Evolutionary conservation across 2,113 vertebrate species (phyloP).

Genomic region (Odobenus rosmarus): DNA sequence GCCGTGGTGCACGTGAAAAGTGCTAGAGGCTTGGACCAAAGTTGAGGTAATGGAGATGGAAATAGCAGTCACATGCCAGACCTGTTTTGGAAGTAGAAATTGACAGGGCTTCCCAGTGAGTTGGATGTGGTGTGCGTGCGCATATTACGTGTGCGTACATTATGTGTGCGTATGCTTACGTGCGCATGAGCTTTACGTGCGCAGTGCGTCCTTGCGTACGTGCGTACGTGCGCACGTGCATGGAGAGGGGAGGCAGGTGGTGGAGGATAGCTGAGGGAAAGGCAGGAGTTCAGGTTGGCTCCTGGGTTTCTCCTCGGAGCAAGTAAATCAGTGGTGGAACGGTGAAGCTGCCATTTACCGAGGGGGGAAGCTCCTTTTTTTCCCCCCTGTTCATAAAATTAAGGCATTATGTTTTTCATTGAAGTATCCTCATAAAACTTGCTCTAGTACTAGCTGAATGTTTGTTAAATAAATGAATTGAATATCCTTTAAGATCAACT

Average conservation of each 20-base stretch:
- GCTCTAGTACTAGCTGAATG: neutral
- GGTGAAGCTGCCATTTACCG: neutral
- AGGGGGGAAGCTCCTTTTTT: neutral
- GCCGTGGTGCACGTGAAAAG: neutral
- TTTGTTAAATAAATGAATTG: neutral
- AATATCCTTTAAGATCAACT: neutral
- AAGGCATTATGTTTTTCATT: neutral
- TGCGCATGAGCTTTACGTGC: neutral
- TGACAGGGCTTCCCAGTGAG: neutral
- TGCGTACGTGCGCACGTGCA: neutral
- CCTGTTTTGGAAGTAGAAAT: constrained; percentile 13
- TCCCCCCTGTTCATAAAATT: neutral
- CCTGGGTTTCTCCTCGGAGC: neutral
- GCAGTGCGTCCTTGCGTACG: too few relatives aligned
- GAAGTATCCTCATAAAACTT: neutral
- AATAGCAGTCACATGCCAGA: neutral
- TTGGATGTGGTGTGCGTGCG: neutral
- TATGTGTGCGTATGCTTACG: neutral
- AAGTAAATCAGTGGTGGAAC: neutral
- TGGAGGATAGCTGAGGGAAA: neutral
- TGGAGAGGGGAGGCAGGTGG: neutral
- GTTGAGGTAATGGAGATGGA: neutral
- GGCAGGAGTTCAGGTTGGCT: neutral
- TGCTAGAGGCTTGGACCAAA: neutral
- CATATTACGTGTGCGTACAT: neutral